Evolutionary conservation across 2,113 vertebrate genomes (phyloP).

Genomic region (Indicator indicator): DNA sequence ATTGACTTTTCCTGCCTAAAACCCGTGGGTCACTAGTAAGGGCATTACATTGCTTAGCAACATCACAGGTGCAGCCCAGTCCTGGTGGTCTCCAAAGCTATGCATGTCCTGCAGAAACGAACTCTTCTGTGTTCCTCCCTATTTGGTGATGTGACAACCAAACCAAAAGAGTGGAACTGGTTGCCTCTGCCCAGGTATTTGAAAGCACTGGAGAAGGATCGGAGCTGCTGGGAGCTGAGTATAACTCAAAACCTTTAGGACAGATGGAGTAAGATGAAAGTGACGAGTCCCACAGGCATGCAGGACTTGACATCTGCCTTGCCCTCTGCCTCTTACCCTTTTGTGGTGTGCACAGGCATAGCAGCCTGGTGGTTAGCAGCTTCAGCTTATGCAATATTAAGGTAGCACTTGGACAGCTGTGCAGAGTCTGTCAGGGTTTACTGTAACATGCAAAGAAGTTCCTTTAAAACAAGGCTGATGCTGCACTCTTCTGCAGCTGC

Average conservation of each 20-base stretch:
- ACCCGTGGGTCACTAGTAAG: background rate
- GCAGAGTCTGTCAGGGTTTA: background rate
- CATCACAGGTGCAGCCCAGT: background rate
- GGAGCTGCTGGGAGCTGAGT: background rate
- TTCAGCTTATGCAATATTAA: background rate
- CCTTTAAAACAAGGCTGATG: background rate
- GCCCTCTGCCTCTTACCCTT: background rate
- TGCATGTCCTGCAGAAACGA: background rate
- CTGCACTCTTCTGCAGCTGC: background rate
- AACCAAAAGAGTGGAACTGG: background rate
- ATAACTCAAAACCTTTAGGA: background rate
- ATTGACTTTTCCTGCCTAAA: background rate
- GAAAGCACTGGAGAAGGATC: background rate
- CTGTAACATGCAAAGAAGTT: background rate
- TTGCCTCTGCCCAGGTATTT: background rate
- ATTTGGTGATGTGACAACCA: fast-evolving
- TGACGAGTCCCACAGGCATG: background rate
- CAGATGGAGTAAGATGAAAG: background rate
- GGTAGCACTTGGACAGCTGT: background rate
- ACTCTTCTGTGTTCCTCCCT: background rate
- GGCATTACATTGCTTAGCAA: background rate
- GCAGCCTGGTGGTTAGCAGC: background rate
- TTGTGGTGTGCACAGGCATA: background rate
- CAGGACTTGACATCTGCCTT: background rate
- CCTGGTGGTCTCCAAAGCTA: background rate